Conservation (phyloP, 2,113 vertebrate genomes). For the Melanocharis versteri region DNA sequence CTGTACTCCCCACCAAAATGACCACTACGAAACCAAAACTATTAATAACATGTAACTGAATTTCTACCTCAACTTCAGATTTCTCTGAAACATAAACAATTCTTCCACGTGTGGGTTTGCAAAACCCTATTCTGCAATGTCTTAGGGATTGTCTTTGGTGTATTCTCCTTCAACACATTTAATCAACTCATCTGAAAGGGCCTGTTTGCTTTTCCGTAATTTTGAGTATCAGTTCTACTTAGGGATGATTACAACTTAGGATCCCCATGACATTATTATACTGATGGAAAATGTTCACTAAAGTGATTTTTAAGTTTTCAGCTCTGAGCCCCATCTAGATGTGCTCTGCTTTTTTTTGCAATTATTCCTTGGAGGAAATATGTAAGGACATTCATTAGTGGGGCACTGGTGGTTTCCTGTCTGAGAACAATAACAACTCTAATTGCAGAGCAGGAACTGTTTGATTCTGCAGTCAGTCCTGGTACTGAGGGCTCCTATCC, state of each 20-base stretch:
- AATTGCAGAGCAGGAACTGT: conserved; percentile 19
- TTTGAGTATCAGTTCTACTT: background rate
- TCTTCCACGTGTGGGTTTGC: background rate
- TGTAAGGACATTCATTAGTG: conserved; percentile 20
- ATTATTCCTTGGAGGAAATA: conserved; percentile 46
- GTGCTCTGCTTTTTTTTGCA: conserved; percentile 40
- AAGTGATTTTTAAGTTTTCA: conserved; percentile 51
- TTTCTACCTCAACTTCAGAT: background rate
- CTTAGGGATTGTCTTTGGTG: background rate
- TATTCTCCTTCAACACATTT: background rate
- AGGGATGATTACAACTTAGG: conserved; percentile 4
- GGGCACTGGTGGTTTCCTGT: conserved; percentile 40
- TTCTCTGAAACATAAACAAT: background rate
- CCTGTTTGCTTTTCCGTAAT: background rate
- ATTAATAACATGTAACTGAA: background rate
- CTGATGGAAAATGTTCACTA: conserved; percentile 27
- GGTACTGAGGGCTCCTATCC: background rate
- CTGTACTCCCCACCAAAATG: background rate
- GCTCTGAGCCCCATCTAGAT: conserved; percentile 26
- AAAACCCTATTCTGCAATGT: background rate
- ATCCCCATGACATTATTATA: background rate
- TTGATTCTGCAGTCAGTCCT: background rate
- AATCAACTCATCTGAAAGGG: background rate
- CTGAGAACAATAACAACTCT: conserved; percentile 45
- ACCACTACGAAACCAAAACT: background rate